Evolutionary conservation across 2,113 vertebrate genomes (phyloP), one percentile per base, ranked within the genome.

Genomic region (Speoplatyrhinus poulsoni): DNA sequence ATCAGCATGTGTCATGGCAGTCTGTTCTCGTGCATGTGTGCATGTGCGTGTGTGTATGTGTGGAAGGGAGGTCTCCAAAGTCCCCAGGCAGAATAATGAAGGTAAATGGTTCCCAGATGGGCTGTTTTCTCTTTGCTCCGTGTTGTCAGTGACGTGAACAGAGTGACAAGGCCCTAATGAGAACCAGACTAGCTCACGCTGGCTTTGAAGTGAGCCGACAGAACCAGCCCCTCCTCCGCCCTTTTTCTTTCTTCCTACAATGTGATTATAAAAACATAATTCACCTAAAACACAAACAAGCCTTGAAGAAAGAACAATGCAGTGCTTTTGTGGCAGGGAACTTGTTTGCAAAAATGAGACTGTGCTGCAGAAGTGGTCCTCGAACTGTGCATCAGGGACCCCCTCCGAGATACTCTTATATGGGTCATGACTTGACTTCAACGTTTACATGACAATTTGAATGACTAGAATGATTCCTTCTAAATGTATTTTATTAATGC

Each of bases 41-140:
- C 61, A 54, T 15, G 57, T 60, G 60, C 66, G 63, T 62, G 64
- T 55, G 64, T 75, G 79, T 58, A 17, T 26, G 73, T 72, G 62
- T 60, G 70, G 75, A 84, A 58, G 73, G 82, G 82, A 73, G 84
- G 87, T 85, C 86, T 91, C 80, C 71, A 82, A 75, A 85, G 84
- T 87, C 88, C 87, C 84, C 65, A 73, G 82, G 86, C 89, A 80
- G 89, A 90, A 90, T 92, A 92, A 94, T 92, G 90, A 93, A 90
- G 85, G 83, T 82, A 91, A 93, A 94, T 94, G 88, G 90, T 89
- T 94, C 89, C 91, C 93, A 94, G 90, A 94, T 94, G 92, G 85
- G 65, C 78, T 87, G 84, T 77, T 88, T 88, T 85, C 82, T 82
- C 85, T 82, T 82, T 76, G 73, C 84, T 76, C 77, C 52, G 74